These are phyloP conservation scores for Acrossocheilus wenchowensis DNA, from an alignment of 2,797 vertebrate species.

Conservation along the genomic window DNA sequence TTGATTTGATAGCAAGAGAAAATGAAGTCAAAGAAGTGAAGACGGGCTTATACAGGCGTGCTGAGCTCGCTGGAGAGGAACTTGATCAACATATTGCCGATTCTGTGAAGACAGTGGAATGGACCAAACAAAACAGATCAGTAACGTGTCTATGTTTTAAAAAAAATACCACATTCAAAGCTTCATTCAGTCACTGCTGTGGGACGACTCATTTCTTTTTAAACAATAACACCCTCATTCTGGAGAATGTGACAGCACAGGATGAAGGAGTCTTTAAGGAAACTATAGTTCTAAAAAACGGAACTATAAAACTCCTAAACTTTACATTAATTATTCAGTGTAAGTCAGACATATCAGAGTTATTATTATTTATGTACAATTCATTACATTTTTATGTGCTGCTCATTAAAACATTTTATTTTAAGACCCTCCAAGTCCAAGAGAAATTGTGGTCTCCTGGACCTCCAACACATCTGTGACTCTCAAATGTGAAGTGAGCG, in stretches of 20 bases:
- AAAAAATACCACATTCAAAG: neutral
- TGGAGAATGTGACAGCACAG: constrained; percentile 44
- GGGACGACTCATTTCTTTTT: constrained; percentile 17
- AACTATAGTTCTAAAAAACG: neutral
- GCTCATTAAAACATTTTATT: neutral
- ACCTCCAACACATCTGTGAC: constrained; percentile 3
- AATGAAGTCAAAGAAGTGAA: neutral
- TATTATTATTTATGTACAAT: neutral
- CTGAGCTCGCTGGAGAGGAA: constrained; percentile 16
- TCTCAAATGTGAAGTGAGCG: constrained; percentile 51
- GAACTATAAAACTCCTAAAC: fast-evolving
- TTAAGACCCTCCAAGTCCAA: constrained; percentile 31
- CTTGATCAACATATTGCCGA: neutral
- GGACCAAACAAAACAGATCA: neutral
- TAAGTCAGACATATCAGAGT: constrained; percentile 49
- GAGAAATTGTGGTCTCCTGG: constrained; percentile 8
- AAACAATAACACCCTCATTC: constrained; percentile 55
- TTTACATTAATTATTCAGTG: constrained; percentile 48
- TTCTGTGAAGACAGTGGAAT: neutral
- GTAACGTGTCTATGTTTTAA: neutral
- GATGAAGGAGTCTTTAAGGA: constrained; percentile 56
- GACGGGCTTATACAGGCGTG: constrained; percentile 20
- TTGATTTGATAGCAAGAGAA: constrained; percentile 43
- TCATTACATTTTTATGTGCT: neutral
- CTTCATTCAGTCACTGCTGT: neutral